Conservation (phyloP, 2,797 vertebrate species). For the Carapus acus region DNA sequence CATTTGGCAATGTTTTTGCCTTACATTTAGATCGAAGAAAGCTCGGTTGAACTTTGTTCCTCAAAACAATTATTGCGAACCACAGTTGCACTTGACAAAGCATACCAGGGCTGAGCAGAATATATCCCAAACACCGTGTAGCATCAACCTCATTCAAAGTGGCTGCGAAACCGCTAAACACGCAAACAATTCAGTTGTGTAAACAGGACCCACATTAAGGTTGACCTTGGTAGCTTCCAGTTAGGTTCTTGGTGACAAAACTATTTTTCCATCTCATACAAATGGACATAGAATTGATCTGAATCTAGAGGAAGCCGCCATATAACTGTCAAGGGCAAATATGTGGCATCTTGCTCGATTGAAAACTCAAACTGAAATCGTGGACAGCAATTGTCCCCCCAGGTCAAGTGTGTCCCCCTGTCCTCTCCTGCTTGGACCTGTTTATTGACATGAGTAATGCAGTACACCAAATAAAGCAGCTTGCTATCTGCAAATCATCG, state of each 20-base stretch:
- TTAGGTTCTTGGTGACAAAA: no score
- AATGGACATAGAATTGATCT: conserved; percentile 59
- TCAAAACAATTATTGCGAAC: no score
- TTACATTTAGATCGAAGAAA: no score
- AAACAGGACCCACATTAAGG: background rate
- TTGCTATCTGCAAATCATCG: conserved; percentile 47
- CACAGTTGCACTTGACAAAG: no score
- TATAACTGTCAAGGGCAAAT: conserved; percentile 57
- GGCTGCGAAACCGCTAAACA: no score
- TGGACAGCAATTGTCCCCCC: conserved; percentile 66
- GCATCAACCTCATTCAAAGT: no score
- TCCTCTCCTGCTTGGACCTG: conserved; percentile 36
- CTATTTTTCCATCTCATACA: conserved; percentile 31
- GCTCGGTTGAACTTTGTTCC: no score
- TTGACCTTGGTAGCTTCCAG: no score
- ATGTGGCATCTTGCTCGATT: conserved; percentile 45
- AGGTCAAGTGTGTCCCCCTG: conserved; percentile 51
- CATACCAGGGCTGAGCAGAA: no score
- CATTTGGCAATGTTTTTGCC: no score
- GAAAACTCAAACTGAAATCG: conserved; percentile 49
- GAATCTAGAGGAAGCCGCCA: conserved; percentile 32
- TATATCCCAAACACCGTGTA: no score
- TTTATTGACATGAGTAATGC: conserved; percentile 64
- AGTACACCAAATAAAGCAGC: conserved; percentile 45
- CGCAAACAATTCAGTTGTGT: background rate